These are phyloP conservation scores for Ephialtes manifestator DNA, from an alignment of 2,888 invertebrate species.

Conservation along the genomic window DNA sequence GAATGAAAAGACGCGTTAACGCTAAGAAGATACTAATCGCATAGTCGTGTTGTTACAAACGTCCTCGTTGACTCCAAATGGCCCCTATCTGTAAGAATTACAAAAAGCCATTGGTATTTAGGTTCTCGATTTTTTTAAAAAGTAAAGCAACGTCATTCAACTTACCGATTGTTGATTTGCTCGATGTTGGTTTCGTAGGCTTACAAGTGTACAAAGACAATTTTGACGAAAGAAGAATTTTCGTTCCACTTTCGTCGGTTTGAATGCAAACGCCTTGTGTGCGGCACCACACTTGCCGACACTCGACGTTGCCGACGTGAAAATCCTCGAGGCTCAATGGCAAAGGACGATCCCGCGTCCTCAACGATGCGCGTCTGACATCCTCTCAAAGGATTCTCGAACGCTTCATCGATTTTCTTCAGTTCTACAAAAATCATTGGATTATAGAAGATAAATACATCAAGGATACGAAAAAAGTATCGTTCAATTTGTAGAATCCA, in stretches of 20 bases:
- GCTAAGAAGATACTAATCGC: constrained; percentile 62
- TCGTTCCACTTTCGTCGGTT: constrained; percentile 33
- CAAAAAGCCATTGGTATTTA: constrained; percentile 6
- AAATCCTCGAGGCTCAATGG: constrained; percentile 66
- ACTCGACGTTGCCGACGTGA: constrained; percentile 53
- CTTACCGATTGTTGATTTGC: constrained; percentile 82
- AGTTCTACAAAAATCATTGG: constrained; percentile 71
- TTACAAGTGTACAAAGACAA: constrained; percentile 69
- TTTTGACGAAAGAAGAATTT: constrained; percentile 51
- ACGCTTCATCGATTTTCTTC: constrained; percentile 74
- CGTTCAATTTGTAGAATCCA: background rate
- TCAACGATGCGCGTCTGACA: constrained; percentile 62
- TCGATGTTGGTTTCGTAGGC: constrained; percentile 76
- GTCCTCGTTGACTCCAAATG: constrained; percentile 83
- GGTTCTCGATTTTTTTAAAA: background rate
- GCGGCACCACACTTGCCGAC: constrained; percentile 60
- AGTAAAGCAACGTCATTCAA: background rate
- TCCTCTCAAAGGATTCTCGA: constrained; percentile 71
- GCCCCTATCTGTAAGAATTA: constrained; percentile 83
- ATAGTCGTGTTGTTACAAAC: constrained; percentile 79
- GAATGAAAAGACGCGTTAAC: constrained; percentile 64
- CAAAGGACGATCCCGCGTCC: constrained; percentile 66
- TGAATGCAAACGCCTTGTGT: constrained; percentile 49
- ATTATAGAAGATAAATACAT: constrained; percentile 13
- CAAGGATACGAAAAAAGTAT: constrained; percentile 1